Evolutionary conservation across 2,113 vertebrate species (phyloP), one percentile per base, ranked within the genome.

Genomic region (Peucedramus taeniatus): DNA sequence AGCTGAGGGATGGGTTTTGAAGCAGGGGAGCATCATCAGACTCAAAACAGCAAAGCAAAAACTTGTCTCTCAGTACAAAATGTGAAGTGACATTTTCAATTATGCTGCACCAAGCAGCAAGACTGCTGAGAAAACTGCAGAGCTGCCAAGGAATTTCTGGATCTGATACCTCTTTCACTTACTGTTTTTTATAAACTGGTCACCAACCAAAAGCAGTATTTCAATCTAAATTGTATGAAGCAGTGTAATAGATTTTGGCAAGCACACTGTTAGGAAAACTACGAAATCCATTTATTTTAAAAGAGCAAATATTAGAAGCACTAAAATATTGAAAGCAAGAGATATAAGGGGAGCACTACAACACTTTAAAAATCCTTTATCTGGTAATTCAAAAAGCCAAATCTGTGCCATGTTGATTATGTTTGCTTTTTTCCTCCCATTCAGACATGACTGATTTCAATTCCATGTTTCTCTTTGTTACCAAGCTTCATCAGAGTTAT

Each of bases 101-200:
- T 85, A 82, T 27, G 49, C 72, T 89, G 74, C 42, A 79, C 44
- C 80, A 89, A 69, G 49, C 57, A 94, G n/a, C 16, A 64, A 79
- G 70, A 65, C 54, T 90, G 59, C 74, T 94, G 70, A 96, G 86
- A 91, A 94, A 68, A 94, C 39, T 80, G 47, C 50, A 59, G 53
- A 61, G 54, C 8, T 92, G 90, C 86, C 92, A 93, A 93, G 39
- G 68, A 92, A 92, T 94, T 93, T 92, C 54, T 92, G 88, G 71
- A 92, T 90, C 71, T 74, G 45, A n/a, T 83, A 47, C 35, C 27
- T 49, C 71, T 88, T 93, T 83, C 74, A 35, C 18, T 86, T 92
- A 53, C 5, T 44, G 47, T 15, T 70, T 86, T 87, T 80, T 69
- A 56, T 49, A 65, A 88, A 80, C 35, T 74, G 18, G 33, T 83